These are phyloP conservation scores for Crioceris asparagi DNA, from an alignment of 2,888 invertebrate genomes.

Conservation along the genomic window DNA sequence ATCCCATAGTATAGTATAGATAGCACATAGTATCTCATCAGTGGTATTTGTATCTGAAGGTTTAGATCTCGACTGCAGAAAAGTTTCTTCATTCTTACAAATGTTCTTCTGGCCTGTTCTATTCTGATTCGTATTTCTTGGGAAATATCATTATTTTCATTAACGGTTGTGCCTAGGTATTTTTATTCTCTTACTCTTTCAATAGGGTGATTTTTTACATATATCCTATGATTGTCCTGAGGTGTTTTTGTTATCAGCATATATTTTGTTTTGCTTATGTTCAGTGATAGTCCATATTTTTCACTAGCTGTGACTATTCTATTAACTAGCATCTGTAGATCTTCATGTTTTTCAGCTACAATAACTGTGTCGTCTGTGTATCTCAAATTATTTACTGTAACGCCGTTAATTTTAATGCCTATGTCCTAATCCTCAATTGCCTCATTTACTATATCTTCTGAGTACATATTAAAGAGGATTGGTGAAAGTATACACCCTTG, in stretches of 20 bases:
- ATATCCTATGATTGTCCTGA: too few relatives aligned
- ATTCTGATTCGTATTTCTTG: conserved; percentile 11
- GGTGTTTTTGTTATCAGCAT: conserved; percentile 2
- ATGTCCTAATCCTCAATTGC: too few relatives aligned
- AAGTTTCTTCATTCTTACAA: conserved; percentile 8
- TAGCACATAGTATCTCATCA: conserved; percentile 6
- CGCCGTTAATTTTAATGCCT: neutral
- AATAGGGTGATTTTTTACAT: neutral
- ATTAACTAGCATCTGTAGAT: conserved; percentile 1
- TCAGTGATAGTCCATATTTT: too few relatives aligned
- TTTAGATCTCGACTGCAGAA: conserved; percentile 11
- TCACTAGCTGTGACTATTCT: too few relatives aligned
- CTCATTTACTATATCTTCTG: too few relatives aligned
- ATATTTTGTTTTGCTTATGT: conserved; percentile 1
- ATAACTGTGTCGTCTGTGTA: neutral
- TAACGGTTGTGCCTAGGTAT: conserved; percentile 7
- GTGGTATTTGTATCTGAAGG: conserved; percentile 6
- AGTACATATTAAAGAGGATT: too few relatives aligned
- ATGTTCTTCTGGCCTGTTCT: conserved; percentile 8
- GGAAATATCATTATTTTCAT: conserved; percentile 8
- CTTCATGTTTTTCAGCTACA: neutral
- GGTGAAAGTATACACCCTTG: too few relatives aligned
- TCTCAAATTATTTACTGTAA: neutral
- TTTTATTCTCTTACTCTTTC: conserved; percentile 7
- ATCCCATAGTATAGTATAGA: conserved; percentile 4